phyloP scores from a whole-genome alignment of 2,888 invertebrate genomes.

The Nomada goodeniana region DNA sequence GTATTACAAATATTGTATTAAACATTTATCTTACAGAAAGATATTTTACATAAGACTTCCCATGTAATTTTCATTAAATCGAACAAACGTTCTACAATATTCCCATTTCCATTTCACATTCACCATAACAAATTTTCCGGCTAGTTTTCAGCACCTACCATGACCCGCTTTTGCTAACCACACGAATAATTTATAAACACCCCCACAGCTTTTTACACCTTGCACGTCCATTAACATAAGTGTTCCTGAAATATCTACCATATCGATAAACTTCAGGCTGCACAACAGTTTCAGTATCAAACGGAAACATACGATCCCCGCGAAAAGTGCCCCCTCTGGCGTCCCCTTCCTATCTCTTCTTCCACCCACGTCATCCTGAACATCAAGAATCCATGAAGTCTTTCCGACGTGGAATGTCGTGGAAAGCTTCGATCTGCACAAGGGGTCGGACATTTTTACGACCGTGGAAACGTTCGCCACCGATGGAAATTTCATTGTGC shows the following conservation, averaged over 20 bases:
- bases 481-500: conserved; percentile 38
- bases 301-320: not conserved
- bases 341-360: no score
- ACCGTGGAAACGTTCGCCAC: conserved; percentile 17
- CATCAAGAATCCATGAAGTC: not conserved
- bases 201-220: not conserved
- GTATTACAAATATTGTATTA: no score
- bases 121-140: not conserved
- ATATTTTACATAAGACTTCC: not conserved
- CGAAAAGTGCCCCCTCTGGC: not conserved
- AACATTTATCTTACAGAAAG: not conserved
- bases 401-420: not conserved
- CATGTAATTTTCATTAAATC: not conserved
- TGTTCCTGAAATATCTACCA: not conserved
- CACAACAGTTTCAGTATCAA: not conserved
- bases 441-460: not conserved
- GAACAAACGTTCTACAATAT: not conserved
- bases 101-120: not conserved
- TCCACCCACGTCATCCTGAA: not conserved
- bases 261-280: not conserved
- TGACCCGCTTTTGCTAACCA: not conserved
- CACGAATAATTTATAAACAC: not conserved
- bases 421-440: not conserved
- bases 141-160: not conserved
- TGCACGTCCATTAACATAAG: not conserved